Evolutionary conservation across 2,888 invertebrate species (phyloP).

Genomic region (Tachina grossa): DNA sequence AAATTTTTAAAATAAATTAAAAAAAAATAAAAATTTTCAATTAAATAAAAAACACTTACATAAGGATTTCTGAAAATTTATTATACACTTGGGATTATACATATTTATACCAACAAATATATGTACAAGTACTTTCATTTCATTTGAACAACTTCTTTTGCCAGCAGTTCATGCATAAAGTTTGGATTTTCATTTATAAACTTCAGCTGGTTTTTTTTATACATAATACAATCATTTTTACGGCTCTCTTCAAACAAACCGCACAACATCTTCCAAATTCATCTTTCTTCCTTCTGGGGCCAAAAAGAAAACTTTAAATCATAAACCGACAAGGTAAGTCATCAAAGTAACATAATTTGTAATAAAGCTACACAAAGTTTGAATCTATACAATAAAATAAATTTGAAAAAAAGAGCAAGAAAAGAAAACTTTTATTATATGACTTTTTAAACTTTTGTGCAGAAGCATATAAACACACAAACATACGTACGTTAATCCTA

Average conservation of each 20-base stretch:
- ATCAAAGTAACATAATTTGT: background rate
- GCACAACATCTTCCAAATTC: background rate
- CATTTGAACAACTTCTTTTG: conserved; percentile 27
- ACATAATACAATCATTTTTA: conserved; percentile 27
- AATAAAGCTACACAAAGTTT: background rate
- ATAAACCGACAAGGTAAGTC: conserved; percentile 44
- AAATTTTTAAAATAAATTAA: conserved; percentile 7
- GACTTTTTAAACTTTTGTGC: background rate
- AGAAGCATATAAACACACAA: background rate
- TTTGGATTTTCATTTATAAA: conserved; percentile 25
- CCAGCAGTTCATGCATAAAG: background rate
- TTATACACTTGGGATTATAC: conserved; percentile 1
- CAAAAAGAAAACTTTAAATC: conserved; percentile 10
- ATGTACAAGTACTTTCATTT: background rate
- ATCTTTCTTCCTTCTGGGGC: background rate
- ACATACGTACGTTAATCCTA: background rate
- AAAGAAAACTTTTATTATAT: conserved; percentile 6
- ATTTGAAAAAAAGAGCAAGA: background rate
- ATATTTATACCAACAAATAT: background rate
- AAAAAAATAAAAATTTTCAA: background rate
- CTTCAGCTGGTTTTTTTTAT: conserved; percentile 24
- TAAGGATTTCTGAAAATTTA: conserved; percentile 32
- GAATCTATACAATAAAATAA: background rate
- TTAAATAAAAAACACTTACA: conserved; percentile 19
- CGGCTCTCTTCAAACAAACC: conserved; percentile 1